A percentile compares a stretch with the other conserved stretches of the same genome.
Evolutionary conservation across 35 echinoderm and acorn worm species (phyloP).

Genomic region (Patiria miniata): DNA sequence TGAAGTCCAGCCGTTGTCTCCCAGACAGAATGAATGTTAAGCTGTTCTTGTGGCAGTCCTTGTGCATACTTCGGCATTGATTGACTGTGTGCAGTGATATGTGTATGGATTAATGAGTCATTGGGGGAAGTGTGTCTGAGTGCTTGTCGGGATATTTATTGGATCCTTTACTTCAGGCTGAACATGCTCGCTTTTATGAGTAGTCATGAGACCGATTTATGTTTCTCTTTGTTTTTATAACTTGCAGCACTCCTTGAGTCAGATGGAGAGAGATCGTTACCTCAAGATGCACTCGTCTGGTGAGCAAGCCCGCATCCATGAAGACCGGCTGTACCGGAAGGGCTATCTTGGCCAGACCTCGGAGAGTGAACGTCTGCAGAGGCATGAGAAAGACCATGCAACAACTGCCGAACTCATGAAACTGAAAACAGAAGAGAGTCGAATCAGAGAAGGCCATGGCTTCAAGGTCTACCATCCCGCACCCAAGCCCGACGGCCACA

Average conservation of each 20-base stretch:
- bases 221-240: background rate
- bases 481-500: constrained; percentile 18
- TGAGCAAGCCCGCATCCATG: background rate
- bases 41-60: too few species aligned
- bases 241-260: constrained; percentile 38
- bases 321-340: constrained; percentile 9
- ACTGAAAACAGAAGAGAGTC: constrained; percentile 12
- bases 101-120: too few species aligned
- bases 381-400: constrained; percentile 19
- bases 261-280: constrained; percentile 37
- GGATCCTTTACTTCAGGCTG: too few species aligned
- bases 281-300: constrained; percentile 14
- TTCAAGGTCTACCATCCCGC: constrained; percentile 82
- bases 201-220: too few species aligned
- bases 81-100: too few species aligned
- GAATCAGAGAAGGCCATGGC: constrained; percentile 46
- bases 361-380: constrained; percentile 20
- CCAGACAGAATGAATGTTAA: too few species aligned
- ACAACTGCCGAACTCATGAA: background rate
- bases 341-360: background rate
- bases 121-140: too few species aligned
- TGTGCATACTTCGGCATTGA: too few species aligned
- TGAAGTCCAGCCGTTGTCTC: too few species aligned
- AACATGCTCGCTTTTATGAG: too few species aligned
- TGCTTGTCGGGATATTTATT: too few species aligned